Evolutionary conservation across 2,888 invertebrate species (phyloP), one percentile per base, ranked within the genome.

Genomic region (Aromia moschata): DNA sequence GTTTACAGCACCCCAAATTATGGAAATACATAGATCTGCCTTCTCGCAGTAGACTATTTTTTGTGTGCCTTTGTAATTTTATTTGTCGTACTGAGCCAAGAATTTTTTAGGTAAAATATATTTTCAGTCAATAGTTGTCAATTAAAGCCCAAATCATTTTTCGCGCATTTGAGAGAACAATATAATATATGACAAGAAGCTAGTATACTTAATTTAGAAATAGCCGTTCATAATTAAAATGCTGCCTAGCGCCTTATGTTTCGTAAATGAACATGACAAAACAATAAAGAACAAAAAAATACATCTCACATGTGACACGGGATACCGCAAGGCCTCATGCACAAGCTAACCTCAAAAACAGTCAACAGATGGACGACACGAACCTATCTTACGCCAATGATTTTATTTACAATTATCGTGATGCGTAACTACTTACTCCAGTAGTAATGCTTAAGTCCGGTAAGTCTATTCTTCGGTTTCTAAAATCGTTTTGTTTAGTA

Each of bases 231-330:
- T 25, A 25, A 25, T 25, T 25, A 25, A 25, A 25, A 25, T 40
- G 17, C 10, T 40, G 17, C n/a, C 40, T 40, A 17, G 17, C 17
- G 17, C 17, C 17, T 40, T 11, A 16, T 17, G 11, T 17, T 17
- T 10, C 40, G 4, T 16, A 15, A 40, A 40, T 17, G 40, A 40
- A 10, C 17, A 17, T 40, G 17, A 17, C 40, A 40, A 17, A n/a
- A 40, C 15, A 40, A 17, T 40, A 9, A 40, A n/a, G 11, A 15
- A 40, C n/a, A 40, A 40, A 17, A 40, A 40, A 40, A 40, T 15
- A n/a, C 40, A 40, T 40, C 5, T 17, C 40, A 17, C 40, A 40
- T 40, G 17, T 18, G 40, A 18, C 40, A 40, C 40, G n/a, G 18
- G 17, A 17, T 17, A 40, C 17, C 40, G 40, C 40, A 40, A 40